Conservation (phyloP, 1,140 invertebrate species). For the Hylaeus anthracinus region DNA sequence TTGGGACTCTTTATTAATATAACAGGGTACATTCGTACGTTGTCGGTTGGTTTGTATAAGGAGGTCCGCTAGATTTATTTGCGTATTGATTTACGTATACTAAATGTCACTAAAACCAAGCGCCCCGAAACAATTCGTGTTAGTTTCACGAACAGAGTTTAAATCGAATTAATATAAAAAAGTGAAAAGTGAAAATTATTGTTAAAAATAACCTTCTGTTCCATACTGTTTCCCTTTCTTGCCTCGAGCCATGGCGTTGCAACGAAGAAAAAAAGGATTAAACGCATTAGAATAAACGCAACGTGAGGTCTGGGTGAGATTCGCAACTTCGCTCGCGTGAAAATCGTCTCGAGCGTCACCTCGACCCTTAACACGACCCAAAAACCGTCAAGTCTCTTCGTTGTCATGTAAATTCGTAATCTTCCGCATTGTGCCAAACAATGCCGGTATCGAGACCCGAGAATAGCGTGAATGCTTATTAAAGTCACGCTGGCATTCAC, state of each 20-base stretch:
- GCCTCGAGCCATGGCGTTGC: neutral
- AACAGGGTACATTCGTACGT: too few species aligned
- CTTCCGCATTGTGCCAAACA: constrained; percentile 50
- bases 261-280: constrained; percentile 7
- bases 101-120: too few species aligned
- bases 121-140: too few species aligned
- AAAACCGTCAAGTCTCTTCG: constrained; percentile 65
- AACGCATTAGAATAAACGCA: constrained; percentile 8
- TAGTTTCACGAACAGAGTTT: too few species aligned
- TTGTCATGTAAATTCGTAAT: constrained; percentile 71
- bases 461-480: constrained; percentile 38
- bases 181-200: too few species aligned
- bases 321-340: too few species aligned
- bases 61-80: too few species aligned
- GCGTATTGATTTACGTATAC: too few species aligned
- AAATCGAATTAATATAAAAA: too few species aligned
- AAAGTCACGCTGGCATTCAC: constrained; percentile 34
- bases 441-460: neutral
- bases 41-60: too few species aligned
- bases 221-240: neutral
- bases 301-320: neutral
- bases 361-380: constrained; percentile 72
- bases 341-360: constrained; percentile 55
- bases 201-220: too few species aligned
- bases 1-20: too few species aligned